Conservation (phyloP, 2,797 vertebrate species). For the Phataginus tricuspis region DNA sequence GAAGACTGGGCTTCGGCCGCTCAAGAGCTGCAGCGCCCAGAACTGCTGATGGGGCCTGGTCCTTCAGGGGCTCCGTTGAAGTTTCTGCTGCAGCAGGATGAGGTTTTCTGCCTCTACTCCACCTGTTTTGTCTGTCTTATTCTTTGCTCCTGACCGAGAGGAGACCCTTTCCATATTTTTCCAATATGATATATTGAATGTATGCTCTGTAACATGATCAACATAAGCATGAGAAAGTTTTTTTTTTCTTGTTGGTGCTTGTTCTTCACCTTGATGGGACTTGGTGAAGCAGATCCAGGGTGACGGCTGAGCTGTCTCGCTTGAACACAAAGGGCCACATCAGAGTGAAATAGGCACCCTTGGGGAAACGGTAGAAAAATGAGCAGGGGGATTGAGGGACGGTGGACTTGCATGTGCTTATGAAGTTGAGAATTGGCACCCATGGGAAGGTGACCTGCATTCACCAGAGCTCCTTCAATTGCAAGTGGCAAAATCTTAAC, state of each 20-base stretch:
- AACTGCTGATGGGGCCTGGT: accelerated
- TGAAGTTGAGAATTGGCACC: background rate
- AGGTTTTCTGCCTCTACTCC: background rate
- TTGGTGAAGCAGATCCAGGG: background rate
- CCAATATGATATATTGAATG: background rate
- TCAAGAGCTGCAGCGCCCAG: background rate
- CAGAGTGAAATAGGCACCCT: background rate
- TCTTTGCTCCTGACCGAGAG: background rate
- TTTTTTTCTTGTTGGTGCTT: background rate
- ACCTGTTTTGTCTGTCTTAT: background rate
- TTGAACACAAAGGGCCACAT: background rate
- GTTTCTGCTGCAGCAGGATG: background rate
- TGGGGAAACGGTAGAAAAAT: background rate
- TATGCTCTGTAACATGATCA: background rate
- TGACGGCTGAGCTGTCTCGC: background rate
- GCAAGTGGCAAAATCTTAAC: background rate
- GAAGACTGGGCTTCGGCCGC: background rate
- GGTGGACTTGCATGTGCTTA: background rate
- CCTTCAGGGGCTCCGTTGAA: background rate
- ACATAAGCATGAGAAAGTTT: background rate
- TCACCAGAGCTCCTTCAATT: background rate
- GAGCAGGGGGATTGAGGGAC: background rate
- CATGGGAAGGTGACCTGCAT: background rate
- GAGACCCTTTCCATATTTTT: background rate
- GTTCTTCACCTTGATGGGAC: background rate